These are phyloP conservation scores for Calidris pygmaea DNA, from an alignment of 2,113 vertebrate species.

Conservation along the genomic window DNA sequence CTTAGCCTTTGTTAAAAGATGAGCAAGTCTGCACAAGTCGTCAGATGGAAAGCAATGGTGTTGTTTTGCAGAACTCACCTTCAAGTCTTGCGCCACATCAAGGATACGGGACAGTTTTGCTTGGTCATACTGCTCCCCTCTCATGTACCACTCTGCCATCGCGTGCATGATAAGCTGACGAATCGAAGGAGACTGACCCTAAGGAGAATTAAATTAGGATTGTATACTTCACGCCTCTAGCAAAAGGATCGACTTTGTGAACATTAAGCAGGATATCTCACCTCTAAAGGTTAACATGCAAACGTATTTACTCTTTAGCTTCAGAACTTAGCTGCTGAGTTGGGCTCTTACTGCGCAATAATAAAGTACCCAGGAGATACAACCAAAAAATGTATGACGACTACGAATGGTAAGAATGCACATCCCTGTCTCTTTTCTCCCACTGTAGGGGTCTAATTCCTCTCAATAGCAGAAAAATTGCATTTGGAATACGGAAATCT, in stretches of 20 bases:
- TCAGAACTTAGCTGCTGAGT: neutral
- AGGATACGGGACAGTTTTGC: conserved; percentile 97
- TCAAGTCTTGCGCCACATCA: conserved; percentile 98
- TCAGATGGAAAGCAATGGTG: neutral
- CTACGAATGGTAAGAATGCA: fast-evolving
- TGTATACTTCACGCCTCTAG: neutral
- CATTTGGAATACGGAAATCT: neutral
- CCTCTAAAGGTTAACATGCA: neutral
- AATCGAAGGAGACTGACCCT: conserved; percentile 99
- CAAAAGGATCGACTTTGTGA: neutral
- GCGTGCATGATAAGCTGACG: conserved; percentile 99
- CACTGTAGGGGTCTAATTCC: neutral
- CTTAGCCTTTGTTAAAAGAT: neutral
- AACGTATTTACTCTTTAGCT: neutral
- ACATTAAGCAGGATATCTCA: neutral
- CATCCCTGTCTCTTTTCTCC: neutral
- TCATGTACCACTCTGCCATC: conserved; percentile 99
- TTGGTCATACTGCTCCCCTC: conserved; percentile 98
- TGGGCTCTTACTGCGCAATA: neutral
- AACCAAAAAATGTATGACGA: neutral
- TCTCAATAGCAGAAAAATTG: fast-evolving
- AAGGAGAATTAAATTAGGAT: neutral
- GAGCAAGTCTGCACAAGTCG: neutral
- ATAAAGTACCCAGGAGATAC: neutral
- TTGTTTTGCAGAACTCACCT: conserved; percentile 76